phyloP scores from a whole-genome alignment of 2,113 vertebrate species.

The Pogona vitticeps region DNA sequence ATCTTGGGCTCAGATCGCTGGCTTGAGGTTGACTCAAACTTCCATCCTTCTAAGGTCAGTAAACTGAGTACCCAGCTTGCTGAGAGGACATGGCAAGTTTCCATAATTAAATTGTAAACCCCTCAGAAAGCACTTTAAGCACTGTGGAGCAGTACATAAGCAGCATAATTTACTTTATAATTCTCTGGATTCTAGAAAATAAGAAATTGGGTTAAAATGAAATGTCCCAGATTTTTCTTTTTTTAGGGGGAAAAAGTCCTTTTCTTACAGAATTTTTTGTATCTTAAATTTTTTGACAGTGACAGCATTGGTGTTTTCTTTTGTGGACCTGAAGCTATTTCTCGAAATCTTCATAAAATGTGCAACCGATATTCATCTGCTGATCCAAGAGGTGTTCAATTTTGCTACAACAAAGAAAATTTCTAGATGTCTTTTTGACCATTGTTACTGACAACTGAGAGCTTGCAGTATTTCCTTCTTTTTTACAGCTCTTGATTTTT shows the following conservation, averaged over 20 bases:
- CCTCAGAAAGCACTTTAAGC: too few species aligned
- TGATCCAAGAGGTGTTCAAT: slow-evolving; percentile 82
- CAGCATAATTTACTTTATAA: too few species aligned
- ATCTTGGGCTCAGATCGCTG: too few species aligned
- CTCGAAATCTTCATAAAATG: slow-evolving; percentile 77
- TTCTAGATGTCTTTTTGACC: slow-evolving; percentile 67
- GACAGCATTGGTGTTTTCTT: slow-evolving; percentile 76
- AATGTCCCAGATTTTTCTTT: too few species aligned
- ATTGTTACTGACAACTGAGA: neutral
- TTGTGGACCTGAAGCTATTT: slow-evolving; percentile 77
- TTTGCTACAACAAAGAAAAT: slow-evolving; percentile 81
- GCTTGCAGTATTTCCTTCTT: neutral
- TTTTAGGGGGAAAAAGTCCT: neutral
- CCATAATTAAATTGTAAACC: too few species aligned
- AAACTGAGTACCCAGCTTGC: too few species aligned
- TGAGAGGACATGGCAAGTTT: too few species aligned
- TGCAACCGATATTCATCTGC: slow-evolving; percentile 78
- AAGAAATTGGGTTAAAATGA: too few species aligned
- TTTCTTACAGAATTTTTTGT: neutral
- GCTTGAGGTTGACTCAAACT: too few species aligned
- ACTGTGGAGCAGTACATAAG: too few species aligned
- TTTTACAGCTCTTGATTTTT: neutral
- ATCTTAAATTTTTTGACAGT: slow-evolving; percentile 59
- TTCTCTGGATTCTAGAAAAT: too few species aligned
- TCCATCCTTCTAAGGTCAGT: too few species aligned